A percentile compares a stretch with the other conserved stretches of the same genome.
These are phyloP conservation scores for Palythoa caribaeorum DNA, from an alignment of 92 coral and sea anemone species.

Conservation along the genomic window DNA sequence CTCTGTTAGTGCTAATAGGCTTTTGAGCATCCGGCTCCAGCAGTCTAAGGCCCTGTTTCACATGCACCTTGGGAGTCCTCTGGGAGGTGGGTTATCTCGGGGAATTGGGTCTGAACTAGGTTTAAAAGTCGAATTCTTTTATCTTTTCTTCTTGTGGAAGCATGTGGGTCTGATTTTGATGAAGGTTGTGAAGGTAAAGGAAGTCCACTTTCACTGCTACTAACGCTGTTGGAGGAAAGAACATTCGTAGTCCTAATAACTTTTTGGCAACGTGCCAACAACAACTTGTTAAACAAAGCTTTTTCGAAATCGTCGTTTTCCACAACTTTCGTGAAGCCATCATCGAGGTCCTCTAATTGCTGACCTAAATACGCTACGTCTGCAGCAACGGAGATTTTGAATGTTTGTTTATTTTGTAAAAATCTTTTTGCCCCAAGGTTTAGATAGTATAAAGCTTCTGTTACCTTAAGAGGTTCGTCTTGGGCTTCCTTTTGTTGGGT, in stretches of 20 bases:
- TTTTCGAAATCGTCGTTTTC: constrained; percentile 29
- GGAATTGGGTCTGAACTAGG: too few relatives aligned
- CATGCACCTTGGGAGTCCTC: too few relatives aligned
- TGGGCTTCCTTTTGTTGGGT: constrained; percentile 12
- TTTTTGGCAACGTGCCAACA: constrained; percentile 34
- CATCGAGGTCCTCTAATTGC: constrained; percentile 28
- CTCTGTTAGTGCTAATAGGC: too few relatives aligned
- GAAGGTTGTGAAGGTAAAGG: not conserved
- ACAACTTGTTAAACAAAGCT: not conserved
- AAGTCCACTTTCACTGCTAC: not conserved
- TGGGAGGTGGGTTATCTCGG: too few relatives aligned
- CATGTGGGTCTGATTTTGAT: not conserved
- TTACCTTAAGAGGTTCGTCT: constrained; percentile 11
- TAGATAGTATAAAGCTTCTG: constrained; percentile 19
- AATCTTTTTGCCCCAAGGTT: not conserved
- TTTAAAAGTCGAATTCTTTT: constrained; percentile 20
- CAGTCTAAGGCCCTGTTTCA: too few relatives aligned
- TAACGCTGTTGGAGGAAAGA: not conserved
- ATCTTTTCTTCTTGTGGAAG: constrained; percentile 3
- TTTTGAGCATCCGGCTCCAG: too few relatives aligned
- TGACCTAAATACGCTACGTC: constrained; percentile 29
- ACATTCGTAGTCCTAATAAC: not conserved
- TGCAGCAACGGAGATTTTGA: not conserved
- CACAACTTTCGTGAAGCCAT: constrained; percentile 26
- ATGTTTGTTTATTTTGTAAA: not conserved